Percentiles rank a stretch among this genome's conserved stretches.
Conservation (phyloP, 1,140 invertebrate genomes). For the Stenopsyche tienmushanensis region DNA sequence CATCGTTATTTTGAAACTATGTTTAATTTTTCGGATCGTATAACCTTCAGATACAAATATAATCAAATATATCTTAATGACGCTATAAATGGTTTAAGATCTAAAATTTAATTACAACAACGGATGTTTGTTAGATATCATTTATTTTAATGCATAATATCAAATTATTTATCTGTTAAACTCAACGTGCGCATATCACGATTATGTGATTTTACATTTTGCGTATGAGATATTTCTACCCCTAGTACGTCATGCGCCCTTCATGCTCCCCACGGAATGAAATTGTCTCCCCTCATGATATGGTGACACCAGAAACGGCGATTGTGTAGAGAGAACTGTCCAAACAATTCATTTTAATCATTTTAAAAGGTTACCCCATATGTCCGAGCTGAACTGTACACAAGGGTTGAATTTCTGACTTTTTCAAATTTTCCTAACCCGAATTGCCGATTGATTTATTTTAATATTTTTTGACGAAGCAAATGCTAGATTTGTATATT, state of each 20-base stretch:
- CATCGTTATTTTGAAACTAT: too few relatives aligned
- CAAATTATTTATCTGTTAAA: too few relatives aligned
- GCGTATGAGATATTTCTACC: background rate
- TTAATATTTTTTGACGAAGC: background rate
- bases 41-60: too few relatives aligned
- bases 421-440: background rate
- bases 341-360: constrained; percentile 41
- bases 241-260: background rate
- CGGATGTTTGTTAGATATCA: too few relatives aligned
- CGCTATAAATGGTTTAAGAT: too few relatives aligned
- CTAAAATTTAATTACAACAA: too few relatives aligned
- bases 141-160: too few relatives aligned
- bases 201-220: too few relatives aligned
- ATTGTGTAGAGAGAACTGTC: constrained; percentile 24
- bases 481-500: too few relatives aligned
- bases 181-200: too few relatives aligned
- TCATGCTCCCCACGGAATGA: background rate
- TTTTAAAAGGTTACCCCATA: constrained; percentile 34
- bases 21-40: too few relatives aligned
- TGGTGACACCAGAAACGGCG: constrained; percentile 11
- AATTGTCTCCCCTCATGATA: constrained; percentile 8
- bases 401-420: constrained; percentile 18
- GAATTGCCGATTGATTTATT: background rate
- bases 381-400: constrained; percentile 12
- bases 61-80: too few relatives aligned